These are phyloP conservation scores for Bettongia penicillata DNA, from an alignment of 2,113 vertebrate species.

Conservation along the genomic window DNA sequence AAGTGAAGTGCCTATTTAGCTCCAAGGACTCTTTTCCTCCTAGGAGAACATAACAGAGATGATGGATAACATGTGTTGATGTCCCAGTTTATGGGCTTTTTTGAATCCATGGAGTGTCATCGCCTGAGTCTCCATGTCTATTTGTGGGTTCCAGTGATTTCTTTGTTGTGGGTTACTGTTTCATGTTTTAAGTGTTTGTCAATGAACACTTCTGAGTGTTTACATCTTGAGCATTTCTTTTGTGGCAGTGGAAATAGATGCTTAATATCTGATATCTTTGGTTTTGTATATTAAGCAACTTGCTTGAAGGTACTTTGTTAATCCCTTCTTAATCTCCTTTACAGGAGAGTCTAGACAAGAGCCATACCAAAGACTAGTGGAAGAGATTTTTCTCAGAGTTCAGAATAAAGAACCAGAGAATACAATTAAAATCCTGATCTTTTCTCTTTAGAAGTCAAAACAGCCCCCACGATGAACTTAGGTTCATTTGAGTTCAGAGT, in stretches of 20 bases:
- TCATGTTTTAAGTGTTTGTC: not conserved
- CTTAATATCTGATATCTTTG: not conserved
- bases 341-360: not conserved
- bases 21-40: not conserved
- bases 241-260: not conserved
- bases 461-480: not conserved
- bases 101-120: not conserved
- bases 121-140: not conserved
- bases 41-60: not conserved
- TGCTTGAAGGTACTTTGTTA: not conserved
- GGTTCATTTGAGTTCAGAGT: not conserved
- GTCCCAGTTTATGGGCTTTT: not conserved
- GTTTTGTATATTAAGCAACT: not conserved
- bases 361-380: not conserved
- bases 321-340: not conserved
- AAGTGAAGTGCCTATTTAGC: not conserved
- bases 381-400: not conserved
- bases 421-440: not conserved
- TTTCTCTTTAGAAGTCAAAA: not conserved
- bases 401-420: not conserved
- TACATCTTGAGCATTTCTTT: not conserved
- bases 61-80: not conserved
- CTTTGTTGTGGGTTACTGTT: not conserved
- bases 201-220: not conserved
- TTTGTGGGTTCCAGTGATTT: not conserved